These are phyloP conservation scores for Tachysurus fulvidraco DNA, from an alignment of 2,113 vertebrate genomes.

Conservation along the genomic window DNA sequence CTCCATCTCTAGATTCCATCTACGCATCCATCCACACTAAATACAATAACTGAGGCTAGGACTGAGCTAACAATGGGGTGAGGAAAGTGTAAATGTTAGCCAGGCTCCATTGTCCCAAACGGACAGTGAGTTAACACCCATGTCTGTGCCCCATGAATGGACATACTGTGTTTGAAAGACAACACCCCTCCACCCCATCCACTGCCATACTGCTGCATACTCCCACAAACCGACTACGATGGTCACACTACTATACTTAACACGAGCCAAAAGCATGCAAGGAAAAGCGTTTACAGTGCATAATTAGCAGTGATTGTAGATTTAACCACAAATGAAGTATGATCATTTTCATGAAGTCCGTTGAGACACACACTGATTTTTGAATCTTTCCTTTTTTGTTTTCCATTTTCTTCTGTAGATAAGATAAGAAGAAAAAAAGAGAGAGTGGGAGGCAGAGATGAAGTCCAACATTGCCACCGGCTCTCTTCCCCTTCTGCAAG, in stretches of 20 bases:
- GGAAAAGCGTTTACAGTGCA: neutral
- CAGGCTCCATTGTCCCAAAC: constrained; percentile 73
- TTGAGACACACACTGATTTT: neutral
- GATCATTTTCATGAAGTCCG: constrained; percentile 21
- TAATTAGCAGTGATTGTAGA: neutral
- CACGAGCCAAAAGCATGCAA: neutral
- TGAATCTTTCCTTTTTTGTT: constrained; percentile 58
- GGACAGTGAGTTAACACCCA: constrained; percentile 77
- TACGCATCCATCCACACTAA: constrained; percentile 53
- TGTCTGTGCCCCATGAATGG: constrained; percentile 76
- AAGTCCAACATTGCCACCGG: constrained; percentile 55
- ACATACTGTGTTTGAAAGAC: constrained; percentile 77
- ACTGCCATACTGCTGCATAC: neutral
- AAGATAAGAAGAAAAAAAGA: constrained; percentile 41
- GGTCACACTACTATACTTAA: neutral
- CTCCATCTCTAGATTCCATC: constrained; percentile 43
- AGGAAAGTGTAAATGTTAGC: constrained; percentile 67
- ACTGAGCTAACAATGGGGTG: constrained; percentile 76
- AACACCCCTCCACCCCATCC: constrained; percentile 28
- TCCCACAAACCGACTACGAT: neutral
- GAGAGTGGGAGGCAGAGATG: constrained; percentile 40
- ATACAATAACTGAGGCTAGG: constrained; percentile 64
- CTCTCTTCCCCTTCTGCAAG: constrained; percentile 55
- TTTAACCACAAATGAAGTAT: neutral
- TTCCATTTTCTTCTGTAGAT: constrained; percentile 54